Conservation (phyloP, 1,140 invertebrate genomes). For the Anagrus nilaparvatae region DNA sequence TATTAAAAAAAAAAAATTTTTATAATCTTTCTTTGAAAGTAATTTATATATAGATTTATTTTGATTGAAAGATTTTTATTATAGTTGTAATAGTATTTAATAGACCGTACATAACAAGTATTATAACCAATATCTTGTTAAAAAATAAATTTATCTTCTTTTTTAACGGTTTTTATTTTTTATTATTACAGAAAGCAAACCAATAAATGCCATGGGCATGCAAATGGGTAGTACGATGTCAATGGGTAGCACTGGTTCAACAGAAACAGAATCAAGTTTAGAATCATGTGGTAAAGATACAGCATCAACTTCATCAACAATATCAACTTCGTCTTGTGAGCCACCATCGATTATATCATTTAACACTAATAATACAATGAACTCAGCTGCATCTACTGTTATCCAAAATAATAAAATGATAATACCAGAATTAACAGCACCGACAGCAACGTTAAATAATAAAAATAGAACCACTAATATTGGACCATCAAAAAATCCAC, state of each 20-base stretch:
- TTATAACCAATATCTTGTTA: too few relatives aligned
- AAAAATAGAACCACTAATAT: conserved; percentile 17
- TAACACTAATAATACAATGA: too few relatives aligned
- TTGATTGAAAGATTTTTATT: too few relatives aligned
- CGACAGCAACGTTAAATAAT: too few relatives aligned
- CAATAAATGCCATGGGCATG: conserved; percentile 38
- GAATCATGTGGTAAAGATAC: conserved; percentile 37
- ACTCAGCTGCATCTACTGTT: conserved; percentile 12
- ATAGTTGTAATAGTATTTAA: too few relatives aligned
- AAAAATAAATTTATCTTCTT: too few relatives aligned
- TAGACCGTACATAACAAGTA: too few relatives aligned
- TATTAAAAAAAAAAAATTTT: not conserved
- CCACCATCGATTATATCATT: conserved; percentile 29
- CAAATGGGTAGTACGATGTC: conserved; percentile 42
- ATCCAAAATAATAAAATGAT: too few relatives aligned
- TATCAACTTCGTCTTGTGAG: conserved; percentile 37
- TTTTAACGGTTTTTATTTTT: too few relatives aligned
- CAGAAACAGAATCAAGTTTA: conserved; percentile 39
- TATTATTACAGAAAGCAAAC: conserved; percentile 30
- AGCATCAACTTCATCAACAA: conserved; percentile 36
- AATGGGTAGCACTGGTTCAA: conserved; percentile 41
- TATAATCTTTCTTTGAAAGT: too few relatives aligned
- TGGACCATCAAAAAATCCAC: too few relatives aligned
- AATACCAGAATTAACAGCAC: too few relatives aligned
- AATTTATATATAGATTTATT: not conserved